Conservation (phyloP, 2,888 invertebrate species). For the Aethes cnicana region DNA sequence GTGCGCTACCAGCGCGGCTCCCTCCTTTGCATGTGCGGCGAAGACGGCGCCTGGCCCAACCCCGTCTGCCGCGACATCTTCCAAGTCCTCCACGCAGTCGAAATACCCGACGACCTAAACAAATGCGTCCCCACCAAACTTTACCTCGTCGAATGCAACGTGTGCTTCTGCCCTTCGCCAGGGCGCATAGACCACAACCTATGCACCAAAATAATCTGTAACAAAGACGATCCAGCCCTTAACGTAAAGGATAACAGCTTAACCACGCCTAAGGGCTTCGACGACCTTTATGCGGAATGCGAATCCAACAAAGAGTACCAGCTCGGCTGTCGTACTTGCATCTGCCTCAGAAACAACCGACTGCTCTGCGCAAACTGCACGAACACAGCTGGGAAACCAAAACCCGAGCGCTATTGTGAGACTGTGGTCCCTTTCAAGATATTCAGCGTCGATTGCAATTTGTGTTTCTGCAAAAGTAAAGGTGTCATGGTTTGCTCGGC, state of each 20-base stretch:
- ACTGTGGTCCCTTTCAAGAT: conserved; percentile 46
- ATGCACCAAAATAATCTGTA: conserved; percentile 58
- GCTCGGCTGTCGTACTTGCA: conserved; percentile 78
- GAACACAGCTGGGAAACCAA: conserved; percentile 31
- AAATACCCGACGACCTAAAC: conserved; percentile 40
- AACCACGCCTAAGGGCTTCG: conserved; percentile 8
- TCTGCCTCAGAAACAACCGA: conserved; percentile 72
- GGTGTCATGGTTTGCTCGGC: conserved; percentile 67
- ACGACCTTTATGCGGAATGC: conserved; percentile 65
- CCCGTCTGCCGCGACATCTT: conserved; percentile 65
- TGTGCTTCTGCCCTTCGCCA: conserved; percentile 57
- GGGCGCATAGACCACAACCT: conserved; percentile 47
- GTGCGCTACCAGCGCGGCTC: conserved; percentile 53
- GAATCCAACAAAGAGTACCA: conserved; percentile 60
- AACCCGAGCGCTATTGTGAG: conserved; percentile 37
- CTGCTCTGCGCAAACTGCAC: conserved; percentile 68
- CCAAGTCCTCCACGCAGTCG: conserved; percentile 55
- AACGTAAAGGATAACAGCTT: no score
- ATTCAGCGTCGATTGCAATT: conserved; percentile 77
- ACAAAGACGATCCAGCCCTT: conserved; percentile 44
- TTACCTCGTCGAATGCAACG: conserved; percentile 63
- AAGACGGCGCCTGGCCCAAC: conserved; percentile 69
- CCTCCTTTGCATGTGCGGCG: conserved; percentile 60
- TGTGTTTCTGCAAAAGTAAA: conserved; percentile 73
- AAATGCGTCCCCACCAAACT: conserved; percentile 52